Evolutionary conservation across 2,797 vertebrate species (phyloP).

Genomic region (Gila robusta): DNA sequence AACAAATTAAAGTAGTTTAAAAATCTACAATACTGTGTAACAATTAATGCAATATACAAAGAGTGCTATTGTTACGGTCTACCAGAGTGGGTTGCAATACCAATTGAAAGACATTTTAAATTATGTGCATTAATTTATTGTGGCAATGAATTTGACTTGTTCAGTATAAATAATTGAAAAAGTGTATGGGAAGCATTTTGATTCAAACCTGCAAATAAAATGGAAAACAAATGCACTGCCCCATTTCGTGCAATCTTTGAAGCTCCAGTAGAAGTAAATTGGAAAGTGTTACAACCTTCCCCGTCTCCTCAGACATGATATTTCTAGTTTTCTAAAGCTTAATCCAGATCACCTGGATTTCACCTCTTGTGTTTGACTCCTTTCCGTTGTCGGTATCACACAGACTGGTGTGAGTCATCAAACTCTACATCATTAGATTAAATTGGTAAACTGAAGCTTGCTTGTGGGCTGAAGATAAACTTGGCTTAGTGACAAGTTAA

Average conservation of each 20-base stretch:
- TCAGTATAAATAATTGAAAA: background rate
- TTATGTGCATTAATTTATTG: background rate
- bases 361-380: conserved; percentile 4
- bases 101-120: background rate
- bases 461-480: conserved; percentile 17
- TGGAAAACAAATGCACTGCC: background rate
- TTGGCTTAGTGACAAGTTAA: conserved; percentile 1
- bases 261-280: background rate
- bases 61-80: background rate
- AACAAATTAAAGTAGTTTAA: background rate
- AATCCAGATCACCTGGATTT: conserved; percentile 28
- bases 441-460: conserved; percentile 23
- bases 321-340: background rate
- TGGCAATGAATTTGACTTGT: background rate
- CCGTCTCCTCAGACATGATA: background rate
- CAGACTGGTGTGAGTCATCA: conserved; percentile 19
- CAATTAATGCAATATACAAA: background rate
- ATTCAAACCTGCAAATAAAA: background rate
- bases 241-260: background rate
- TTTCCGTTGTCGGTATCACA: background rate
- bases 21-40: background rate
- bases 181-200: background rate
- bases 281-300: background rate
- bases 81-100: background rate
- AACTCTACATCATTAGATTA: conserved; percentile 31